Evolutionary conservation across 2,113 vertebrate species (phyloP).

Genomic region (Tychaedon coryphoeus): DNA sequence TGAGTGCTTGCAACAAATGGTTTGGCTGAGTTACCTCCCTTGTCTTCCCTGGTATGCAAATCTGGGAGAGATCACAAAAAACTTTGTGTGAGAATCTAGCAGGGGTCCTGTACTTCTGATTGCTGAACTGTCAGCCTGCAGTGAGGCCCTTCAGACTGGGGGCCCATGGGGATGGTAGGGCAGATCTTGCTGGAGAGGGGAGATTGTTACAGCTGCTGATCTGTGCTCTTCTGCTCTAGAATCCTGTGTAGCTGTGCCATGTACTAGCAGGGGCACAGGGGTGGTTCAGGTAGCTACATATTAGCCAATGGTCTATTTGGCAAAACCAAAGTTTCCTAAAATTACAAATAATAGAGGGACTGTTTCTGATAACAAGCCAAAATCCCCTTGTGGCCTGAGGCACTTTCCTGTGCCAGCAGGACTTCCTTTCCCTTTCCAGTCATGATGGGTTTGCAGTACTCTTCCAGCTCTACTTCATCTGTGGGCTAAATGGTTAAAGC

Average conservation of each 20-base stretch:
- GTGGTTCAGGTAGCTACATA: background rate
- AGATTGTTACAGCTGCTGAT: background rate
- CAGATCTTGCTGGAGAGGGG: background rate
- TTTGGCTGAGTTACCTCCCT: background rate
- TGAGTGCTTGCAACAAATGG: background rate
- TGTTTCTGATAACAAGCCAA: background rate
- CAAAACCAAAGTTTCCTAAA: background rate
- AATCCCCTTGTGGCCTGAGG: background rate
- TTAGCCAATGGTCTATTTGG: background rate
- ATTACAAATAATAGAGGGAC: background rate
- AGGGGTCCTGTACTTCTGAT: background rate
- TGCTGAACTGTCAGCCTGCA: background rate
- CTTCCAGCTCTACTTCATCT: background rate
- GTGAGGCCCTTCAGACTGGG: background rate
- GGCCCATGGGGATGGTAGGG: background rate
- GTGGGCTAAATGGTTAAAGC: background rate
- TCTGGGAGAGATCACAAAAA: background rate
- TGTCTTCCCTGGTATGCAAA: accelerated
- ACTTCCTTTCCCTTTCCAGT: background rate
- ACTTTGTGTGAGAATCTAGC: background rate
- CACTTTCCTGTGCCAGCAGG: background rate
- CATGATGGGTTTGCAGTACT: background rate
- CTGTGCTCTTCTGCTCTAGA: background rate
- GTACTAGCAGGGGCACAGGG: background rate
- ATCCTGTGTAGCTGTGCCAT: background rate